Evolutionary conservation across 1,140 invertebrate genomes (phyloP).

Genomic region (Dendrolimus kikuchii): DNA sequence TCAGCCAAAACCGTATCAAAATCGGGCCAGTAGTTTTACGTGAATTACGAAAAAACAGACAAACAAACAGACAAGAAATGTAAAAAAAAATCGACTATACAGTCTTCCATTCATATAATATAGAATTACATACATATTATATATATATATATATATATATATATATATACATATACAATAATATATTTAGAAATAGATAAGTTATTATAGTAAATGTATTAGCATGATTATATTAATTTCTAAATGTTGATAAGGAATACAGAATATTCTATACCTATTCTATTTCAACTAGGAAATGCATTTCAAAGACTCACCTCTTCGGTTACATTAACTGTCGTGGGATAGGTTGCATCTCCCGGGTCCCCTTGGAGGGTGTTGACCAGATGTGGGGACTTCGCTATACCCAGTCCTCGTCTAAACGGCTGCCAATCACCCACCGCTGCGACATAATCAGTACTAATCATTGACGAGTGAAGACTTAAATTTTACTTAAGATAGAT

Average conservation of each 20-base stretch:
- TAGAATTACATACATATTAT: no score
- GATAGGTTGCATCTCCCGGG: background rate
- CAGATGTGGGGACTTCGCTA: constrained; percentile 20
- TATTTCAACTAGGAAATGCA: background rate
- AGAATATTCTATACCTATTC: background rate
- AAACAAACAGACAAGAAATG: no score
- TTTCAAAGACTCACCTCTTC: constrained; percentile 12
- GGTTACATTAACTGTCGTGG: constrained; percentile 8
- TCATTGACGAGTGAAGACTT: background rate
- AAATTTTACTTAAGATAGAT: background rate
- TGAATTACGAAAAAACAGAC: no score
- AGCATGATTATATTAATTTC: background rate
- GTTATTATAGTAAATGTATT: no score
- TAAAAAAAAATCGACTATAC: no score
- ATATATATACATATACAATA: no score
- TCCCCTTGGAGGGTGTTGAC: constrained; percentile 21
- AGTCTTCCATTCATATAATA: no score
- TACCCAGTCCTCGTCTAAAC: constrained; percentile 25
- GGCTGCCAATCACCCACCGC: constrained; percentile 18
- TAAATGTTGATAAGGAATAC: background rate
- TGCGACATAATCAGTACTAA: background rate
- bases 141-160: no score
- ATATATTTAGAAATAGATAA: no score
- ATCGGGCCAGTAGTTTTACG: no score
- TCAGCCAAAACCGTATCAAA: no score